Conservation (phyloP, 2,113 vertebrate species). For the Paramisgurnus dabryanus region DNA sequence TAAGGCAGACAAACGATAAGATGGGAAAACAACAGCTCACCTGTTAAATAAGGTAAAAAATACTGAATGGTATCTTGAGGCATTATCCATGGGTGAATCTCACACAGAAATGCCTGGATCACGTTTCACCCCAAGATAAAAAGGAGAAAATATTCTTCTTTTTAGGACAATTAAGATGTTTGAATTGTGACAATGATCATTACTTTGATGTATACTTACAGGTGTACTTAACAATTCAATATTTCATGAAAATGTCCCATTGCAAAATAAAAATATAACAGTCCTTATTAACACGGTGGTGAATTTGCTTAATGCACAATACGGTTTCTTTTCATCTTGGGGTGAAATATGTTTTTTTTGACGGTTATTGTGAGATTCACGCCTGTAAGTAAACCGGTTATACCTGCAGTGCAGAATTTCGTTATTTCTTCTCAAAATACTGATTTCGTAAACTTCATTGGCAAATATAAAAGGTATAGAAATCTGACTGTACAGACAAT, state of each 20-base stretch:
- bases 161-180: background rate
- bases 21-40: slow-evolving; percentile 79
- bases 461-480: slow-evolving; percentile 88
- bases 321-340: background rate
- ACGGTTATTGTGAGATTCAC: slow-evolving; percentile 18
- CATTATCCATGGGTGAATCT: slow-evolving; percentile 75
- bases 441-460: slow-evolving; percentile 94
- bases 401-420: slow-evolving; percentile 94
- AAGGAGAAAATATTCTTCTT: background rate
- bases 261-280: background rate
- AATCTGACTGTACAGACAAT: slow-evolving; percentile 95
- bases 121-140: background rate
- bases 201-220: background rate
- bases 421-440: slow-evolving; percentile 93
- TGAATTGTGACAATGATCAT: background rate
- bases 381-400: slow-evolving; percentile 81
- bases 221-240: background rate
- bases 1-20: slow-evolving; percentile 92
- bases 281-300: too few species aligned
- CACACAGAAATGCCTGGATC: slow-evolving; percentile 16
- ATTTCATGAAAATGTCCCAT: background rate
- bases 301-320: background rate
- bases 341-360: background rate
- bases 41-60: slow-evolving; percentile 74
- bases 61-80: slow-evolving; percentile 89